Conservation (phyloP, 2,113 vertebrate genomes). For the Leucopternis melanops region DNA sequence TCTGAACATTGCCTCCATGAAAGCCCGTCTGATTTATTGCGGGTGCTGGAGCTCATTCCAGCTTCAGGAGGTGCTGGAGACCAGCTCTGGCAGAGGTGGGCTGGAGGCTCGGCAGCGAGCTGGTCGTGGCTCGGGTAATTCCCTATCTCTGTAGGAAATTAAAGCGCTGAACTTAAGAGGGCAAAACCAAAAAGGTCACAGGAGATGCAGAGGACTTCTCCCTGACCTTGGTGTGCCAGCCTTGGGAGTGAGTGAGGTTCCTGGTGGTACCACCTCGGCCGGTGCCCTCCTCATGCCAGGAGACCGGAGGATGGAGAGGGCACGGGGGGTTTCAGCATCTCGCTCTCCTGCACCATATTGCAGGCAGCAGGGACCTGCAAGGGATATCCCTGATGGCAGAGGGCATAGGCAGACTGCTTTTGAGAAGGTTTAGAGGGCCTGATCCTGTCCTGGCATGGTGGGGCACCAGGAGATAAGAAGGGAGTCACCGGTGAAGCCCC, state of each 20-base stretch:
- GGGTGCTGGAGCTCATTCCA: neutral
- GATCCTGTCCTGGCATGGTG: neutral
- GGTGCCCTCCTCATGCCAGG: neutral
- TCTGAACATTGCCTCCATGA: slow-evolving; percentile 11
- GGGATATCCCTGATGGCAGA: neutral
- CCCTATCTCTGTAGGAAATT: neutral
- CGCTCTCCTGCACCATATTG: accelerated
- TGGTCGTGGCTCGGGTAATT: neutral
- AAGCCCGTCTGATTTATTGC: slow-evolving; percentile 17
- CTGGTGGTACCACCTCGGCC: neutral
- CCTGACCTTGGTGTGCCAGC: neutral
- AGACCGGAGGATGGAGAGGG: neutral
- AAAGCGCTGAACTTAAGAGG: neutral
- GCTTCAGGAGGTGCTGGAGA: neutral
- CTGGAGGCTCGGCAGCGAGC: neutral
- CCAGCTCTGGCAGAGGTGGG: neutral
- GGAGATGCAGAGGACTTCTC: neutral
- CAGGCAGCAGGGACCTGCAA: neutral
- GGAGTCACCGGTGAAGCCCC: neutral
- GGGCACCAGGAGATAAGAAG: neutral
- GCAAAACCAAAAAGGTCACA: neutral
- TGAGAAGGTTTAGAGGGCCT: neutral
- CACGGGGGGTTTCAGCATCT: neutral
- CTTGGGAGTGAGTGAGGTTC: neutral
- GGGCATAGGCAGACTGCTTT: neutral